phyloP scores from a whole-genome alignment of 2,113 vertebrate species.

The human (Homo sapiens) region GRCh38 chr12:67349501-67350000 shows the following conservation, averaged over 20 bases:
- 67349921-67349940: not conserved
- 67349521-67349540: not conserved
- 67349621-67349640: not conserved
- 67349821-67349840: not conserved
- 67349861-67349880: not conserved
- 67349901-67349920: not conserved
- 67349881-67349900: not conserved
- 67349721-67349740: not conserved
- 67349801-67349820: not conserved
- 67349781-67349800: conserved; percentile 10
- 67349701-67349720: conserved; percentile 29
- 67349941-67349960: not conserved
- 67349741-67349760: conserved; percentile 51
- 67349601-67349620: not conserved
- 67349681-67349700: conserved; percentile 28
- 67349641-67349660: not conserved
- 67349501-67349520: not conserved
- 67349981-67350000: not conserved
- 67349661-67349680: conserved; percentile 14
- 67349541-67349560: not conserved
- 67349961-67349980: not conserved
- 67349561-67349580: not conserved
- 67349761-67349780: conserved; percentile 13
- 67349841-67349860: not conserved
- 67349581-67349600: not conserved